These are phyloP conservation scores for Otocyon megalotis DNA, from an alignment of 2,113 vertebrate genomes.

Conservation along the genomic window DNA sequence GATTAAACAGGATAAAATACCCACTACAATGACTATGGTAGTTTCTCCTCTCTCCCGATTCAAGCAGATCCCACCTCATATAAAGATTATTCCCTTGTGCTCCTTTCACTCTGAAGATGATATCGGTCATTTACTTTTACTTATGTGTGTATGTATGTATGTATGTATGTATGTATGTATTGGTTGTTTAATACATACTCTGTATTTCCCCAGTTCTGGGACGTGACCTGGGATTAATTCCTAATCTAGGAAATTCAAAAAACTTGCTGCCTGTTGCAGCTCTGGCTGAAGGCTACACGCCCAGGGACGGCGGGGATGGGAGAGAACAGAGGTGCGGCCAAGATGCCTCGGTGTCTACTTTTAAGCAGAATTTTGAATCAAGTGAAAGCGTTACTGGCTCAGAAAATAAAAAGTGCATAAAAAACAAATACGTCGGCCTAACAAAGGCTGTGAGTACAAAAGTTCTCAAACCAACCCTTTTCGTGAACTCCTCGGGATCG, in stretches of 20 bases:
- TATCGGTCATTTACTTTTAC: accelerated
- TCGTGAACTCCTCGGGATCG: background rate
- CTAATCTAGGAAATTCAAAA: background rate
- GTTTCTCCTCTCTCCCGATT: background rate
- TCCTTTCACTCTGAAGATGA: background rate
- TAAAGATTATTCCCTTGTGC: background rate
- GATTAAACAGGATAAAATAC: background rate
- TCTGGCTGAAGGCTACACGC: background rate
- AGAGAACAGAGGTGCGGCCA: background rate
- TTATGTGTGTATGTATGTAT: too few relatives aligned
- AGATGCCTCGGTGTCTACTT: background rate
- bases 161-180: too few relatives aligned
- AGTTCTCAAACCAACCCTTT: background rate
- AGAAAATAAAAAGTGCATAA: constrained; percentile 17
- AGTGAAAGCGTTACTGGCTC: background rate
- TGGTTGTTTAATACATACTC: accelerated
- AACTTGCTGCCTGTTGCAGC: background rate
- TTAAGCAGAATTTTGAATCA: background rate
- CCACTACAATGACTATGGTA: too few relatives aligned
- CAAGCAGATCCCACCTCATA: background rate
- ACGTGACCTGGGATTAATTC: background rate
- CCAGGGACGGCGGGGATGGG: accelerated
- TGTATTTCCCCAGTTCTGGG: background rate
- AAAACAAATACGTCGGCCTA: background rate
- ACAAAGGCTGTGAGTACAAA: background rate